Conservation (phyloP, 1,140 invertebrate species). For the Archivesica marissinica region DNA sequence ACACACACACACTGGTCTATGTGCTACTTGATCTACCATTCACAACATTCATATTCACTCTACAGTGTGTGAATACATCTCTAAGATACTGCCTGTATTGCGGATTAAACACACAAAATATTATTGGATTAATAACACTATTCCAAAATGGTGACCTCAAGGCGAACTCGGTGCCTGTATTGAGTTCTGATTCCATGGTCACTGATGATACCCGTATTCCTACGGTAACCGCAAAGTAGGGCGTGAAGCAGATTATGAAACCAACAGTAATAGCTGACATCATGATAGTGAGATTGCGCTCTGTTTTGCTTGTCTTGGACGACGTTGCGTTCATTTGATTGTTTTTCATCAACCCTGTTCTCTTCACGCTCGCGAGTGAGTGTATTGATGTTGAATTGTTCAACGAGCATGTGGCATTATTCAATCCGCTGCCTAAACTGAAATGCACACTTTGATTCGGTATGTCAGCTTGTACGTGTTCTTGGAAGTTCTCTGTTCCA, state of each 20-base stretch:
- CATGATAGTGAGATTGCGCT: constrained; percentile 30
- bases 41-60: too few species aligned
- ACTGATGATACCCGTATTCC: background rate
- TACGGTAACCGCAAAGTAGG: constrained; percentile 26
- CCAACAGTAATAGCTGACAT: constrained; percentile 39
- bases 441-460: background rate
- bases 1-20: too few species aligned
- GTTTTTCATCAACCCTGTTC: background rate
- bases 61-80: constrained; percentile 1
- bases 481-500: background rate
- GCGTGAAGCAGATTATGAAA: constrained; percentile 28
- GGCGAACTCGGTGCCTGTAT: background rate
- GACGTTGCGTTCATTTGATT: background rate
- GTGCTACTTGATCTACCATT: too few species aligned
- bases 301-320: background rate
- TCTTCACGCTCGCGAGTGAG: background rate
- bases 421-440: background rate
- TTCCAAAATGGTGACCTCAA: constrained; percentile 51
- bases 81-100: constrained; percentile 15
- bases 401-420: background rate
- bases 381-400: background rate
- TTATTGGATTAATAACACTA: constrained; percentile 43
- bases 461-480: background rate
- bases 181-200: background rate
- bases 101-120: constrained; percentile 51